These are phyloP conservation scores for Salvator merianae DNA, from an alignment of 2,113 vertebrate species.

Conservation along the genomic window DNA sequence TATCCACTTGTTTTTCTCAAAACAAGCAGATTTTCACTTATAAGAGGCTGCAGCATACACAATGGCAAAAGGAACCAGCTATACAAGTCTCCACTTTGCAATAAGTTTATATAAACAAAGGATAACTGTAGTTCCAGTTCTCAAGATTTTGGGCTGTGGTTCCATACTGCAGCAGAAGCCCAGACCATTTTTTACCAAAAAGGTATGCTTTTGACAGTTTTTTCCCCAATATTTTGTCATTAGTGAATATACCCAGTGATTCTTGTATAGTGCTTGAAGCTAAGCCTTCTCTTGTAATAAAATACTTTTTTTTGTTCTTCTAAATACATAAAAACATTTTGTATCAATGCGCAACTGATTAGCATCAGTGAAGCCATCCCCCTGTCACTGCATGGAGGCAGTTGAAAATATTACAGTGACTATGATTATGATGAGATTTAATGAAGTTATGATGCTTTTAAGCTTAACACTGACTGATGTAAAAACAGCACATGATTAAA, in stretches of 20 bases:
- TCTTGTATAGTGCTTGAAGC: slow-evolving; percentile 7
- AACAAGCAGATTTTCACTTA: too few species aligned
- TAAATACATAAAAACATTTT: slow-evolving; percentile 49
- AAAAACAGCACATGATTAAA: slow-evolving; percentile 26
- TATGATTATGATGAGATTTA: slow-evolving; percentile 58
- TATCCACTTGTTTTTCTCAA: too few species aligned
- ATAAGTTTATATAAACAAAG: too few species aligned
- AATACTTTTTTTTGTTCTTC: background rate
- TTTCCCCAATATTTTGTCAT: slow-evolving; percentile 9
- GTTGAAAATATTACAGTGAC: slow-evolving; percentile 51
- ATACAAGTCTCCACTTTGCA: too few species aligned
- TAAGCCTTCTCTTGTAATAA: background rate
- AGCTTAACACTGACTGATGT: slow-evolving; percentile 56
- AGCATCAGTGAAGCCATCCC: slow-evolving; percentile 50
- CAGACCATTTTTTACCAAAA: slow-evolving; percentile 6
- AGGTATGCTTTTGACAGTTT: slow-evolving; percentile 44
- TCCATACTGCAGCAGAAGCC: background rate
- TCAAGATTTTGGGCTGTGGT: background rate
- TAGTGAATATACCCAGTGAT: slow-evolving; percentile 51
- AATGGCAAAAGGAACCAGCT: too few species aligned
- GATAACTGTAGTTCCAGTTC: background rate
- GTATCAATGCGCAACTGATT: slow-evolving; percentile 63
- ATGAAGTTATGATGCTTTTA: slow-evolving; percentile 52
- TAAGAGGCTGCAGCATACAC: too few species aligned
- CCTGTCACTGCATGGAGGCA: slow-evolving; percentile 51